Conservation (phyloP, 2,888 invertebrate genomes). For the Dione vanillae region DNA sequence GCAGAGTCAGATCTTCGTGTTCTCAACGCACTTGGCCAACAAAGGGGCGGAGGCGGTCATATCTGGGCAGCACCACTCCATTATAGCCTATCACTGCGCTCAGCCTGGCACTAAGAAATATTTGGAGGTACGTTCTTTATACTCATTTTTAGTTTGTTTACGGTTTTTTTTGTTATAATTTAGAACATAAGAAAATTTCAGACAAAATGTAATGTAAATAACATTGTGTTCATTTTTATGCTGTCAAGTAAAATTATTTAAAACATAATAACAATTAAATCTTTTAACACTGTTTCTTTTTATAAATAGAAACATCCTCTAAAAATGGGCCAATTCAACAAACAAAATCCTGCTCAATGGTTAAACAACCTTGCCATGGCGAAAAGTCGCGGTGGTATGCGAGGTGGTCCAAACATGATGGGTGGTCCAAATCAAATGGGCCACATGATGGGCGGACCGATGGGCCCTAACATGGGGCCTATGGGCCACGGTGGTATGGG, state of each 20-base stretch:
- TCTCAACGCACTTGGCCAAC: constrained; percentile 96
- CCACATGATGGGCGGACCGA: constrained; percentile 81
- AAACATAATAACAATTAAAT: too few species aligned
- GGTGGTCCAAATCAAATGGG: constrained; percentile 80
- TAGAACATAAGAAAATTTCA: too few species aligned
- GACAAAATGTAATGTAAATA: too few species aligned
- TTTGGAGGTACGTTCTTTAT: constrained; percentile 88
- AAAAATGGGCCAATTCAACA: constrained; percentile 93
- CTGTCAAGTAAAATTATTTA: too few species aligned
- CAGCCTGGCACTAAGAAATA: constrained; percentile 98
- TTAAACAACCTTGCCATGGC: constrained; percentile 90
- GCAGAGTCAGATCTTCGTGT: constrained; percentile 99
- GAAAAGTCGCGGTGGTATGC: constrained; percentile 87
- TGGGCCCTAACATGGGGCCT: constrained; percentile 78
- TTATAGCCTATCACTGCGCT: constrained; percentile 97
- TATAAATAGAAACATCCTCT: constrained; percentile 92
- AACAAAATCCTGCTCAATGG: constrained; percentile 93
- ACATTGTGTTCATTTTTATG: too few species aligned
- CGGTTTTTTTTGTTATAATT: neutral
- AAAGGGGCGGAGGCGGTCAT: constrained; percentile 97
- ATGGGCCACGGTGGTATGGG: constrained; percentile 79
- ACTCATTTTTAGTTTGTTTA: neutral
- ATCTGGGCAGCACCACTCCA: constrained; percentile 94
- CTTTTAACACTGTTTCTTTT: neutral
- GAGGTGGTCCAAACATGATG: constrained; percentile 82